Evolutionary conservation across 64 coral and sea anemone species (phyloP).

Genomic region (Dendrophyllia cribrosa): DNA sequence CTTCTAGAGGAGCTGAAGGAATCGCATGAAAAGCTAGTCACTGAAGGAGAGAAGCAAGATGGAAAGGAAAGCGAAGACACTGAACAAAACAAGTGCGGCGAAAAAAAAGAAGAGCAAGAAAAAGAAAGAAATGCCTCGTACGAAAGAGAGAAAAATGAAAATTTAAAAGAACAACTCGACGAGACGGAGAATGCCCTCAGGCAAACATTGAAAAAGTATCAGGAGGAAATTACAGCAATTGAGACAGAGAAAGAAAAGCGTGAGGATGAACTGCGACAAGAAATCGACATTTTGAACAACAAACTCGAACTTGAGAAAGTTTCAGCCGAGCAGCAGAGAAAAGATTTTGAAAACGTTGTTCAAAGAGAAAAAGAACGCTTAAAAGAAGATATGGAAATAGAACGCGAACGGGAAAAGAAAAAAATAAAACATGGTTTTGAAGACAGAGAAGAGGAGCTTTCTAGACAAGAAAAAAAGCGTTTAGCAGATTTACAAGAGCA

Average conservation of each 20-base stretch:
- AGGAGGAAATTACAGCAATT: slow-evolving; percentile 49
- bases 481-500: slow-evolving; percentile 26
- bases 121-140: background rate
- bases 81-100: background rate
- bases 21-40: slow-evolving; percentile 44
- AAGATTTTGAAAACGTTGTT: slow-evolving; percentile 63
- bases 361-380: slow-evolving; percentile 68
- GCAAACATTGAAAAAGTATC: slow-evolving; percentile 80
- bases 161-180: slow-evolving; percentile 81
- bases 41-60: slow-evolving; percentile 2
- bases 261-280: slow-evolving; percentile 73
- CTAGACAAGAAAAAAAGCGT: slow-evolving; percentile 24
- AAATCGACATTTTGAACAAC: slow-evolving; percentile 63
- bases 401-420: slow-evolving; percentile 67
- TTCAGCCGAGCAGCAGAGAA: slow-evolving; percentile 59
- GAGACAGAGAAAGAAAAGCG: slow-evolving; percentile 67
- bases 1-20: slow-evolving; percentile 56
- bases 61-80: background rate
- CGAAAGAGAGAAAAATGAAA: slow-evolving; percentile 73
- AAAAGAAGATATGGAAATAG: slow-evolving; percentile 54
- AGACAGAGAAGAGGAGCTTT: slow-evolving; percentile 13
- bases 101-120: background rate
- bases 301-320: slow-evolving; percentile 66
- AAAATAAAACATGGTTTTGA: slow-evolving; percentile 55
- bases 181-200: slow-evolving; percentile 66